Conservation (phyloP, 2,113 vertebrate species). For the Macheiramphus alcinus region DNA sequence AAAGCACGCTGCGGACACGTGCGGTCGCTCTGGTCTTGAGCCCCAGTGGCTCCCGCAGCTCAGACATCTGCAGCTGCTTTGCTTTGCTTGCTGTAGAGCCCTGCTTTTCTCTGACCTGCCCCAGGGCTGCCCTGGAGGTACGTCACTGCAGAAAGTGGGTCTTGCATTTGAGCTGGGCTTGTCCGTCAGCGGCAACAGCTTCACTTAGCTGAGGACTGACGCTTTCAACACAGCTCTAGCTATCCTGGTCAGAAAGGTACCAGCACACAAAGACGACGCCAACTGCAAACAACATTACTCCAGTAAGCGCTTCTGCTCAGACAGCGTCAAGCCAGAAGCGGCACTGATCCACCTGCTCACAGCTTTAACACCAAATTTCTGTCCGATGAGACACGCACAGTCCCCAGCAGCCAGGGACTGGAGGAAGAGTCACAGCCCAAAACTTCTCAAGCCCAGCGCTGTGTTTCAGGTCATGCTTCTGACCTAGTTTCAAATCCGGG, state of each 20-base stretch:
- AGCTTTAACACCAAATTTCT: fast-evolving
- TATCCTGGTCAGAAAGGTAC: fast-evolving
- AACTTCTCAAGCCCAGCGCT: fast-evolving
- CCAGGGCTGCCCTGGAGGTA: background rate
- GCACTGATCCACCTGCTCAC: background rate
- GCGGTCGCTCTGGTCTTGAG: background rate
- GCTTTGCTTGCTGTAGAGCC: fast-evolving
- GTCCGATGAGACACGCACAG: fast-evolving
- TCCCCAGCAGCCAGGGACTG: background rate
- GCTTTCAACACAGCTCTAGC: background rate
- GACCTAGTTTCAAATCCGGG: background rate
- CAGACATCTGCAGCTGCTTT: background rate
- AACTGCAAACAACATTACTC: background rate
- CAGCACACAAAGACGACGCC: background rate
- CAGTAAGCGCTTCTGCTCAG: fast-evolving
- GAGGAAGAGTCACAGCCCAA: background rate
- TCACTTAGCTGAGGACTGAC: fast-evolving
- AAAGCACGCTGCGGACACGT: background rate
- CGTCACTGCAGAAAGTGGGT: fast-evolving
- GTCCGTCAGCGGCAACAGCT: background rate
- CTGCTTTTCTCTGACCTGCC: background rate
- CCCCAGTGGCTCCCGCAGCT: fast-evolving
- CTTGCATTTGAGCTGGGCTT: no score
- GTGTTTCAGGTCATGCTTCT: background rate
- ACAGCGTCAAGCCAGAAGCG: background rate